phyloP scores from a whole-genome alignment of 1,140 invertebrate species.

The Tetramorium alpestre region DNA sequence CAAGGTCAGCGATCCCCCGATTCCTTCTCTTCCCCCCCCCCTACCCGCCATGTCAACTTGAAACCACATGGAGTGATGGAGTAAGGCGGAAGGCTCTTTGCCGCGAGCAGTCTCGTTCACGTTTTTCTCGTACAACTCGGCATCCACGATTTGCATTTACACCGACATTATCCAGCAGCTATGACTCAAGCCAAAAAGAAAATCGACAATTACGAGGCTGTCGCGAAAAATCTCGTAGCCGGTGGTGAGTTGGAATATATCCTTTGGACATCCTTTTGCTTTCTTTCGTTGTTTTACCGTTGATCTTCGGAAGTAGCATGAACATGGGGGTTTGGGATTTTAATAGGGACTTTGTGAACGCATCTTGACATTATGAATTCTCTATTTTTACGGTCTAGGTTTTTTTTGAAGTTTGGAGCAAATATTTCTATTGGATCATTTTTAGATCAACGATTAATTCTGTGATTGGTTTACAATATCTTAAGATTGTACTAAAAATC shows the following conservation, averaged over 20 bases:
- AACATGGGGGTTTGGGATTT: background rate
- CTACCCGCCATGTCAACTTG: background rate
- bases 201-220: background rate
- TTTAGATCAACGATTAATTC: background rate
- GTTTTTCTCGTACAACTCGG: background rate
- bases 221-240: conserved; percentile 10
- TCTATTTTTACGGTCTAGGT: background rate
- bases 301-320: background rate
- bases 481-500: too few relatives aligned
- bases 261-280: background rate
- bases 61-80: background rate
- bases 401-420: background rate
- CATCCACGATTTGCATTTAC: background rate
- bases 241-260: conserved; percentile 29
- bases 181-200: conserved; percentile 4
- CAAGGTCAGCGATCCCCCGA: background rate
- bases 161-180: background rate
- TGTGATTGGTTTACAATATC: too few relatives aligned
- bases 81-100: background rate
- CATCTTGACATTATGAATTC: too few relatives aligned
- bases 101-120: background rate
- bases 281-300: background rate
- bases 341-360: background rate
- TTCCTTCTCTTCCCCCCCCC: too few relatives aligned
- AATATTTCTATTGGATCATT: background rate